Evolutionary conservation across 2,113 vertebrate species (phyloP), one percentile per base, ranked within the genome.

Genomic region (Atherinomorus stipes): DNA sequence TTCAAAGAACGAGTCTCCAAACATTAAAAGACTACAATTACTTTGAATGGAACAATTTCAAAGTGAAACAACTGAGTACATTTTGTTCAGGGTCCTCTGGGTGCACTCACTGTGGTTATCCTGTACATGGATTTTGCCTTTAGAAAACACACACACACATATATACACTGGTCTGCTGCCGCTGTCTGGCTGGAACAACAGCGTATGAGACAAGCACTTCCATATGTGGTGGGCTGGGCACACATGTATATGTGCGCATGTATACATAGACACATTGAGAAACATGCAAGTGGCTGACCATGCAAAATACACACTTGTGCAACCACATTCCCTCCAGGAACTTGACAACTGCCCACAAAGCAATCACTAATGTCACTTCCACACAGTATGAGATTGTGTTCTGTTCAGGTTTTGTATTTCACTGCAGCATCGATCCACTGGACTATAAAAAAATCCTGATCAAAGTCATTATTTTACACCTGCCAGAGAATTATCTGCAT

Each of bases 191-290:
- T 92, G 91, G 89, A 91, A 92, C 87, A 93, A 87, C 73, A 85
- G 71, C 88, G 92, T 86, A 85, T 40, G 76, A 70, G 81, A 72
- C 79, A 89, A 94, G 85, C 26, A 74, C 91, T 95, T 94, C 93
- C 89, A 93, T 93, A 89, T 95, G 94, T 88, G 93, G 44, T 34
- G 31, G 31, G n/a, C 80, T 62, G 60, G 31, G 16, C 21, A 59
- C 59, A 84, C 59, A 52, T 34, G 49, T 34, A 65, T 31, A 75
- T 25, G 54, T 49, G 60, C 18, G 42, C 75, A 76, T 59, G 44
- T 18, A 19, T 47, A 78, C 26, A 75, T 28, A 76, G 44, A 77
- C 60, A 73, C 76, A 70, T 19, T 63, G 19, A 82, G 60, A 52
- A 71, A 76, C 51, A 50, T 50, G 70, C 65, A 72, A 68, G 72